These are phyloP conservation scores for Arvicanthis niloticus DNA, from an alignment of 2,113 vertebrate genomes.

Conservation along the genomic window DNA sequence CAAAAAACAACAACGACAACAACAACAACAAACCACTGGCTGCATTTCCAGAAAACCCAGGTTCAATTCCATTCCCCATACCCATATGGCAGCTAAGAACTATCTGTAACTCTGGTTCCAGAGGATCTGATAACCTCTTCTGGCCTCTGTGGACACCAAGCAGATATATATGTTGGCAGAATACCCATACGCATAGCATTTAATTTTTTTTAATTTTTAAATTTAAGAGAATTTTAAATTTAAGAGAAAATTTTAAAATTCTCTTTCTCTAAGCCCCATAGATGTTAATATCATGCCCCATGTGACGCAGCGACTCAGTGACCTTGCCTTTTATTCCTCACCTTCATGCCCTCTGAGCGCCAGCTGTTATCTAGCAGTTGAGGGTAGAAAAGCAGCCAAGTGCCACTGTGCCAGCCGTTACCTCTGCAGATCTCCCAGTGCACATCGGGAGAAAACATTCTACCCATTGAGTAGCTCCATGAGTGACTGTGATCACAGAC, in stretches of 20 bases:
- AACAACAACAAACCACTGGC: not conserved
- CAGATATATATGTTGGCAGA: not conserved
- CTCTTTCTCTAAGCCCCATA: not conserved
- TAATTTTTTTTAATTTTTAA: not conserved
- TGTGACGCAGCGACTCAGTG: not conserved
- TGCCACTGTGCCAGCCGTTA: not conserved
- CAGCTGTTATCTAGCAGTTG: not conserved
- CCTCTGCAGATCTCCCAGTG: not conserved
- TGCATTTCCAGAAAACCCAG: not conserved
- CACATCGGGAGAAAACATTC: not conserved
- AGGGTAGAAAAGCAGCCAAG: not conserved
- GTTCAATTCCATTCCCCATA: not conserved
- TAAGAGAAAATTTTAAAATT: not conserved
- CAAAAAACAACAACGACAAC: too few relatives aligned
- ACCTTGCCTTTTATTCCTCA: not conserved
- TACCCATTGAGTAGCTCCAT: not conserved
- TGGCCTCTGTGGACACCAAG: not conserved
- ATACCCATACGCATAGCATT: not conserved
- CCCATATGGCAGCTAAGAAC: not conserved
- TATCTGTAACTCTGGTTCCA: not conserved
- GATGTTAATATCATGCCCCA: not conserved
- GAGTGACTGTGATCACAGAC: not conserved
- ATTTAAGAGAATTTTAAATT: too few relatives aligned
- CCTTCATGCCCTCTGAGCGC: not conserved
- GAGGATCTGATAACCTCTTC: not conserved